Conservation (phyloP, 2,113 vertebrate species). For the Cacatua alba region DNA sequence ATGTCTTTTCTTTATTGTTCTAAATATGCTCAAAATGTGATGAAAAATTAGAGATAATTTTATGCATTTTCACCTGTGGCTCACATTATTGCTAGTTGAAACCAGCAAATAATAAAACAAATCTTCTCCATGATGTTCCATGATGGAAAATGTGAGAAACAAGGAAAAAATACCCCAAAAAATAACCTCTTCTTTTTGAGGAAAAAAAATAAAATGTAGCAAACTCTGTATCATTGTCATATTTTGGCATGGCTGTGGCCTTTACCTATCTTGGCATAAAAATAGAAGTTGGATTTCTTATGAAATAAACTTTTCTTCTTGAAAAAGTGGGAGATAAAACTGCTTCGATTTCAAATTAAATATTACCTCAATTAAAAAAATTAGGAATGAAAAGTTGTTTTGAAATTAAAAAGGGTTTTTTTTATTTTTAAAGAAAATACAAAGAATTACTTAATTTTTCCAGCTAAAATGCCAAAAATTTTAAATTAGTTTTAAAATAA, state of each 20-base stretch:
- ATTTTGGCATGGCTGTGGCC: not conserved
- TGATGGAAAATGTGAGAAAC: not conserved
- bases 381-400: not conserved
- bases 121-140: not conserved
- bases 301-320: not conserved
- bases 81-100: not conserved
- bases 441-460: not conserved
- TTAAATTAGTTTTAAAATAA: not conserved
- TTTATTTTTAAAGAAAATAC: not conserved
- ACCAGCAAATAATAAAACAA: not conserved
- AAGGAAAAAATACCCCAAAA: not conserved
- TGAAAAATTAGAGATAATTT: not conserved
- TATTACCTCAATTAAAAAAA: not conserved
- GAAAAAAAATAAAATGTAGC: not conserved
- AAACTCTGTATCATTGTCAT: not conserved
- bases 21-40: not conserved
- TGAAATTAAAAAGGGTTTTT: not conserved
- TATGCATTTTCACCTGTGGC: not conserved
- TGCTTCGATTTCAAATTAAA: not conserved
- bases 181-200: not conserved
- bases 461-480: not conserved
- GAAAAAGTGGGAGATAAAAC: not conserved
- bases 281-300: not conserved
- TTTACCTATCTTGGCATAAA: not conserved
- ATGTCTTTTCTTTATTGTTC: not conserved